A percentile compares a stretch with the other conserved stretches of the same genome.
phyloP scores from a whole-genome alignment of 1,140 invertebrate genomes.

The Drosophila azteca region DNA sequence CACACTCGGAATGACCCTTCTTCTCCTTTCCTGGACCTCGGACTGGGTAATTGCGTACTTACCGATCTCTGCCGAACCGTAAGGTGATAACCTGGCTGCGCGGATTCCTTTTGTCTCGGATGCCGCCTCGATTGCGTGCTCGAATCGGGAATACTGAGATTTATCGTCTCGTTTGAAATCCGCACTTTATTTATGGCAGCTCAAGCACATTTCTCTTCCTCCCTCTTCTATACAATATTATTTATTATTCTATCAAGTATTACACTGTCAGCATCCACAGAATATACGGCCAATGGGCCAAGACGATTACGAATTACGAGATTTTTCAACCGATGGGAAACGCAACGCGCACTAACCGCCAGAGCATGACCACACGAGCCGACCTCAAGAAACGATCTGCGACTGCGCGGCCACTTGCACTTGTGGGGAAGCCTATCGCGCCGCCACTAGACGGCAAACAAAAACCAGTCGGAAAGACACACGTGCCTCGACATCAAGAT shows the following conservation, averaged over 20 bases:
- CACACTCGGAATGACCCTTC: conserved; percentile 37
- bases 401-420: not conserved
- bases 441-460: conserved; percentile 4
- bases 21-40: not conserved
- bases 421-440: conserved; percentile 5
- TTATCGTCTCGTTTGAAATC: conserved; percentile 58
- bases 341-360: not conserved
- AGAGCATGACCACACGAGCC: conserved; percentile 20
- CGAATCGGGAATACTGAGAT: conserved; percentile 48
- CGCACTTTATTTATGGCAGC: conserved; percentile 59
- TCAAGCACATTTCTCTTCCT: conserved; percentile 42
- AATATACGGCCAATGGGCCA: conserved; percentile 32
- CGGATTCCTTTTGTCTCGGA: conserved; percentile 37
- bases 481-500: too few species aligned
- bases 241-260: conserved; percentile 62
- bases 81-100: conserved; percentile 34
- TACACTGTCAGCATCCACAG: conserved; percentile 55
- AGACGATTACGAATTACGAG: conserved; percentile 6
- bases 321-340: conserved; percentile 4
- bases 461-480: too few species aligned
- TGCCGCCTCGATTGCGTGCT: conserved; percentile 43
- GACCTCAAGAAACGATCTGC: conserved; percentile 41
- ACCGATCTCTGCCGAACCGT: conserved; percentile 43
- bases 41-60: conserved; percentile 56
- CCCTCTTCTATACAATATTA: conserved; percentile 41